Conservation (phyloP, 1,140 invertebrate genomes). For the Meloidogyne chitwoodi region DNA sequence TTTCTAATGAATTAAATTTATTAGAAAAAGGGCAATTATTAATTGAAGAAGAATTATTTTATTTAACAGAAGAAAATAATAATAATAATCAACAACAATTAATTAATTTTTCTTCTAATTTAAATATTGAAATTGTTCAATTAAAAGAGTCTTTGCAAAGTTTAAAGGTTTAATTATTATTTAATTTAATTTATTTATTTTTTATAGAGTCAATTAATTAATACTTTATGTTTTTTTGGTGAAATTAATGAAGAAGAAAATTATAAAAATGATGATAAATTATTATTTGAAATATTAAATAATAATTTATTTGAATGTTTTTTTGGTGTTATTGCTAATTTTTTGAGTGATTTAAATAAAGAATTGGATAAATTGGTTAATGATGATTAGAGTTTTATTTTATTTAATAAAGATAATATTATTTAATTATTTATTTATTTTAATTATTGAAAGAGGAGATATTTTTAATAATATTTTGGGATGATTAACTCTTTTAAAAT, state of each 20-base stretch:
- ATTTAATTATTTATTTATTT: too few species aligned
- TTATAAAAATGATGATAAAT: background rate
- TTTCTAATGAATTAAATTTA: background rate
- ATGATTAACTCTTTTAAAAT: too few species aligned
- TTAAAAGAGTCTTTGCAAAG: background rate
- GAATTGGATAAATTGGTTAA: background rate
- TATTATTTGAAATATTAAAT: background rate
- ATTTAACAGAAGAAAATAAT: background rate
- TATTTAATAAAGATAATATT: too few species aligned
- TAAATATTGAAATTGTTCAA: background rate
- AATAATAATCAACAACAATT: background rate
- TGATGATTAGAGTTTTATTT: background rate
- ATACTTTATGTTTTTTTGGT: background rate
- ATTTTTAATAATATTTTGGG: too few species aligned
- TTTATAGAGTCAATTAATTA: background rate
- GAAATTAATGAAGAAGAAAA: background rate
- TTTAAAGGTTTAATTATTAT: background rate
- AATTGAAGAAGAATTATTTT: background rate
- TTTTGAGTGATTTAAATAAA: background rate
- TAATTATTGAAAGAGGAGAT: too few species aligned
- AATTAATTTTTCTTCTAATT: background rate
- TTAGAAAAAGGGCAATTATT: background rate
- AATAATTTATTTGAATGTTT: background rate
- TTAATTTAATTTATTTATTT: background rate
- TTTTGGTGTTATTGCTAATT: background rate